These are phyloP conservation scores for Aulostomus chinensis DNA, from an alignment of 2,797 vertebrate species.

Conservation along the genomic window DNA sequence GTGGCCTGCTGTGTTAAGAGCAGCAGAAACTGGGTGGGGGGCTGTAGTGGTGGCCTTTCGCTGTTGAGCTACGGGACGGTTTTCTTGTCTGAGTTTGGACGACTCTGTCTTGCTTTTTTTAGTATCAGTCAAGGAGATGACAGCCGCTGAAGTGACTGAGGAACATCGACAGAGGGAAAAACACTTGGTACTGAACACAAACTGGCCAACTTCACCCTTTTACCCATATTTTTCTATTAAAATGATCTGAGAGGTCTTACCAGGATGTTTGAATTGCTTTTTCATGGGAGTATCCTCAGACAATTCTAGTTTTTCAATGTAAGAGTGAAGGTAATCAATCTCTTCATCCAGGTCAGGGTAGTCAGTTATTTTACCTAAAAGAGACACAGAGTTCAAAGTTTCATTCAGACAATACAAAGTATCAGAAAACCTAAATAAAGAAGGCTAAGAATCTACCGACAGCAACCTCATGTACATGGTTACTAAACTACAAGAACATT, in stretches of 20 bases:
- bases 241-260: slow-evolving; percentile 40
- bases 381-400: slow-evolving; percentile 6
- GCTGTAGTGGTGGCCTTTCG: neutral
- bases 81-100: slow-evolving; percentile 9
- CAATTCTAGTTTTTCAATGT: slow-evolving; percentile 78
- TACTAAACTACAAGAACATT: too few species aligned
- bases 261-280: slow-evolving; percentile 33
- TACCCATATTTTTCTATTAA: too few species aligned
- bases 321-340: slow-evolving; percentile 85
- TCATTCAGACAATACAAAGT: too few species aligned
- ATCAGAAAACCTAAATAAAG: too few species aligned
- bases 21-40: neutral
- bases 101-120: slow-evolving; percentile 20
- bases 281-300: slow-evolving; percentile 2
- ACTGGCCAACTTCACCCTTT: neutral
- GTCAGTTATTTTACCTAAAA: slow-evolving; percentile 27
- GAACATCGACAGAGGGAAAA: neutral
- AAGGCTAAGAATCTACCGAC: too few species aligned
- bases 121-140: slow-evolving; percentile 4
- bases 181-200: too few species aligned
- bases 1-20: slow-evolving; percentile 5
- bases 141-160: slow-evolving; percentile 8
- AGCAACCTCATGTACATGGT: too few species aligned
- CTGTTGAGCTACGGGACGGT: neutral
- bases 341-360: slow-evolving; percentile 82